These are phyloP conservation scores for Trichopria drosophilae DNA, from an alignment of 2,888 invertebrate genomes.

Conservation along the genomic window DNA sequence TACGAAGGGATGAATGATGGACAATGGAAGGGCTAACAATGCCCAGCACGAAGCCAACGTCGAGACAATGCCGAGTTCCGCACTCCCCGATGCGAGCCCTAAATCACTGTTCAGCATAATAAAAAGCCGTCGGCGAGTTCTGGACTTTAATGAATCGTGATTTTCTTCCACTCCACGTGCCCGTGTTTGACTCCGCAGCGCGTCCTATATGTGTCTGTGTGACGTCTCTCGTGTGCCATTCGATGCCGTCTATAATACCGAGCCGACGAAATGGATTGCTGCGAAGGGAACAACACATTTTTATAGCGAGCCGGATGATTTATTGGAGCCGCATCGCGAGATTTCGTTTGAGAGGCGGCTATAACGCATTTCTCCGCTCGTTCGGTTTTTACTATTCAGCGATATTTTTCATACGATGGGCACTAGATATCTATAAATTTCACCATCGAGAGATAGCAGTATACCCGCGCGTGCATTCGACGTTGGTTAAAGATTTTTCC, in stretches of 20 bases:
- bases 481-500: no score
- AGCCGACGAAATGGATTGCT: constrained; percentile 4
- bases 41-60: constrained; percentile 48
- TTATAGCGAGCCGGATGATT: no score
- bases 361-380: no score
- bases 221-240: constrained; percentile 1
- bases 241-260: constrained; percentile 1
- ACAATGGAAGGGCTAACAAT: constrained; percentile 54
- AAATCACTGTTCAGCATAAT: constrained; percentile 55
- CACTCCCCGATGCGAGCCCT: constrained; percentile 46
- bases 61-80: constrained; percentile 52
- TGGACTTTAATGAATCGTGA: constrained; percentile 50
- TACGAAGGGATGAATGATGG: constrained; percentile 37
- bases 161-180: constrained; percentile 41
- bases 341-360: no score
- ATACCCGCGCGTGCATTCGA: no score
- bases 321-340: no score
- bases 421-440: no score
- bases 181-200: constrained; percentile 6
- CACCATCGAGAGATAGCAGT: no score
- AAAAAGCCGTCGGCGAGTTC: constrained; percentile 44
- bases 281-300: no score
- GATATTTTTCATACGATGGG: no score
- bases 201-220: no score
- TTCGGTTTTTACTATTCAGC: no score